phyloP scores from a whole-genome alignment of 2,113 vertebrate species.

The Larimichthys crocea region DNA sequence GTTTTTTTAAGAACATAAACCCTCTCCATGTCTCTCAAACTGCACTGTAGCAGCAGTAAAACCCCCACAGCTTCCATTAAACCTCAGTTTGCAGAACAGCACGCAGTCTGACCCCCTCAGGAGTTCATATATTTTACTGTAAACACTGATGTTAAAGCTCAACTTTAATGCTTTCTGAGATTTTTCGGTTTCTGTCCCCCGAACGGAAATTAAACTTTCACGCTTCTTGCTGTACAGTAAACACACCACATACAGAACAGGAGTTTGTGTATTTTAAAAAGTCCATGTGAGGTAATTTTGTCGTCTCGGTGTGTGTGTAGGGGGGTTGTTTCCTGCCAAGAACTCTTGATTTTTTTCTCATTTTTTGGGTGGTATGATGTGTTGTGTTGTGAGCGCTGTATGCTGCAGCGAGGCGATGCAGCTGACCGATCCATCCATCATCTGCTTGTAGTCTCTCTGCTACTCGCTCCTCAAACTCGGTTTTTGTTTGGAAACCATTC shows the following conservation, averaged over 20 bases:
- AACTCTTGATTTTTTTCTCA: background rate
- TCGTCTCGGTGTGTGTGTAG: background rate
- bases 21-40: background rate
- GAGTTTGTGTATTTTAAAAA: conserved; percentile 45
- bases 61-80: conserved; percentile 38
- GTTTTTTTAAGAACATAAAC: conserved; percentile 1
- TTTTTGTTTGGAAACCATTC: conserved; percentile 80
- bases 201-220: conserved; percentile 60
- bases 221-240: conserved; percentile 44
- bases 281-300: conserved; percentile 40
- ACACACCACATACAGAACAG: conserved; percentile 13
- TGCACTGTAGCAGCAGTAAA: conserved; percentile 4
- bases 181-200: conserved; percentile 9
- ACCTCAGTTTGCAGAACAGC: conserved; percentile 22
- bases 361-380: conserved; percentile 28
- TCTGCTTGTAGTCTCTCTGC: conserved; percentile 49
- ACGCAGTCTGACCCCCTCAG: conserved; percentile 27
- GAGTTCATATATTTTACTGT: conserved; percentile 10
- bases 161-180: conserved; percentile 1
- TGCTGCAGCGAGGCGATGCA: conserved; percentile 36
- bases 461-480: conserved; percentile 67
- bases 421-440: conserved; percentile 71
- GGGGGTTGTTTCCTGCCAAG: conserved; percentile 27
- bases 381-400: conserved; percentile 35
- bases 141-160: conserved; percentile 47